Base-by-base conservation (phyloP, 2,113 vertebrate genomes). In the Onychostruthus taczanowskii region DNA sequence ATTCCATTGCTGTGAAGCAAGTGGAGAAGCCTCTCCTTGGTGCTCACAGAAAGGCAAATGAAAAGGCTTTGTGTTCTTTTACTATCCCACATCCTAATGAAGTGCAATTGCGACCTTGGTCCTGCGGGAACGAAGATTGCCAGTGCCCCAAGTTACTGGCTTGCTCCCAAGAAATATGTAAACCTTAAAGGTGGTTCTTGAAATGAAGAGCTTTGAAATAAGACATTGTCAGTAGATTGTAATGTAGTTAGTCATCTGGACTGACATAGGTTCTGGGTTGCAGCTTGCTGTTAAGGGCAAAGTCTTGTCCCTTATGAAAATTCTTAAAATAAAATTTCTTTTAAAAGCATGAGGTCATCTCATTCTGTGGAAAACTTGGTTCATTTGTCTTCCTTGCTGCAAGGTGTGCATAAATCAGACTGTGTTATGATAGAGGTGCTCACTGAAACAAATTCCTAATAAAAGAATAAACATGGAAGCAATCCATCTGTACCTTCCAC, bases 361-460 rank as follows among this genome's bases (percentile, higher is more conserved):
- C 33, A 18, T 84, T 94, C 76, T 75, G 23, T 87, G 90, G 79
- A 93, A 93, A 89, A 64, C 64, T 67, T 23, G 35, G 41, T 53
- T n/a, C 75, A 52, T 92, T 89, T 86, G n/a, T 96, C 80, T 89
- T 89, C 49, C 37, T 7, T 66, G 73, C 62, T 72, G 41, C 52
- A 93, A 94, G 88, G 73, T 96, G 50, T 91, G 52, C 61, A 87
- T 93, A 96, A 93, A 96, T 96, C 86, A 95, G 66, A 37, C 86
- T 92, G 61, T 96, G 79, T 95, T 97, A 93, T 93, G 94, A 82
- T 93, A 93, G 76, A 66, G 43, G 76, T 84, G 53, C 62, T 94
- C 66, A 58, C 56, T 95, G 90, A 95, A 93, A 94, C 31, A 94
- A 94, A 93, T 94, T 89, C 66, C 66, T 84, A 70, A 70, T 90